phyloP scores from a whole-genome alignment of 2,113 vertebrate species.

The Dissostichus mawsoni region DNA sequence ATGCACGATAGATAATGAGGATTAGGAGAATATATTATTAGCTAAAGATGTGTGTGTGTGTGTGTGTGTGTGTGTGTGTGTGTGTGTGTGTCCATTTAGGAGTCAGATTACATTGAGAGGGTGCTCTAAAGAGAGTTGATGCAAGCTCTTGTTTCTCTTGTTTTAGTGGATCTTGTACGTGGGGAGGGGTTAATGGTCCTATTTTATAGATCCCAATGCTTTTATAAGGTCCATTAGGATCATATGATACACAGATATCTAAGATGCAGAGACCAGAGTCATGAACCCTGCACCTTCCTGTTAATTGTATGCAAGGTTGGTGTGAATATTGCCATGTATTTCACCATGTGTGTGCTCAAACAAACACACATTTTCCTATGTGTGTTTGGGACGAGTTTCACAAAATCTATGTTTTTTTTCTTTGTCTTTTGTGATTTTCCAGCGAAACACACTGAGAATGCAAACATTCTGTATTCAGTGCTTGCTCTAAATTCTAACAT shows the following conservation, averaged over 20 bases:
- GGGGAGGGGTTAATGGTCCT: slow-evolving; percentile 61
- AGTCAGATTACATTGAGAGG: slow-evolving; percentile 65
- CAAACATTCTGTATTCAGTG: background rate
- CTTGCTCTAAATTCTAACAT: background rate
- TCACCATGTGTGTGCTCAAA: background rate
- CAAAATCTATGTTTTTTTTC: background rate
- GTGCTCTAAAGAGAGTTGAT: slow-evolving; percentile 39
- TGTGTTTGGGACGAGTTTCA: background rate
- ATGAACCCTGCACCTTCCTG: background rate
- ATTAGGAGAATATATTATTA: slow-evolving; percentile 41
- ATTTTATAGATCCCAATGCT: slow-evolving; percentile 76
- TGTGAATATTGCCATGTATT: background rate
- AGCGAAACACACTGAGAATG: background rate
- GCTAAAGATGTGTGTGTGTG: slow-evolving; percentile 5
- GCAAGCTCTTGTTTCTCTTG: slow-evolving; percentile 60
- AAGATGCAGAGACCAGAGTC: slow-evolving; percentile 18
- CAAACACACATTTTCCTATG: no score
- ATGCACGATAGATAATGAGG: slow-evolving; percentile 12
- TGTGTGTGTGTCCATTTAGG: slow-evolving; percentile 45
- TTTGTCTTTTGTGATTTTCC: background rate
- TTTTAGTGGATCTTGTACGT: slow-evolving; percentile 30
- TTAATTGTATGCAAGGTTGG: background rate
- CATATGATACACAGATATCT: slow-evolving; percentile 45
- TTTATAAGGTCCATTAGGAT: slow-evolving; percentile 73
- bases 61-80: slow-evolving; percentile 3